Evolutionary conservation across 2,113 vertebrate species (phyloP).

Genomic region (Grallaria varia): DNA sequence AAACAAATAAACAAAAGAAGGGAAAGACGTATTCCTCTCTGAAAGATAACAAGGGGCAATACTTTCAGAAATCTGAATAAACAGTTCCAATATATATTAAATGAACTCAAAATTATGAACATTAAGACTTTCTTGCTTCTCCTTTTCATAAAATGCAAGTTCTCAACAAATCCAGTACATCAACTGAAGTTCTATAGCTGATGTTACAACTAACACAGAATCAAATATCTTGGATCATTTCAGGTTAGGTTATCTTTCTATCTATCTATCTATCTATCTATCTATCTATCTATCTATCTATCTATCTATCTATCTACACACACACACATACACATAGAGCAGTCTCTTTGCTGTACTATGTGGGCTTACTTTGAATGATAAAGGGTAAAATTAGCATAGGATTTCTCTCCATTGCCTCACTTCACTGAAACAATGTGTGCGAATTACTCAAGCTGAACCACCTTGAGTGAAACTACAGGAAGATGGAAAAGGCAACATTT

Average conservation of each 20-base stretch:
- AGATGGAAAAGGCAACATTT: background rate
- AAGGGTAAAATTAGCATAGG: background rate
- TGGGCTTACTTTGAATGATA: background rate
- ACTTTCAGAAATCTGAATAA: background rate
- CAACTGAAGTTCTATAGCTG: background rate
- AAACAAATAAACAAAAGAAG: background rate
- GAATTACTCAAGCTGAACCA: background rate
- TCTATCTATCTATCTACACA: background rate
- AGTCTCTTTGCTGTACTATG: background rate
- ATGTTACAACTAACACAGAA: background rate
- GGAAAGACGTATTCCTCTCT: background rate
- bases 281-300: background rate
- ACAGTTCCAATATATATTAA: background rate
- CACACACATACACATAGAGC: background rate
- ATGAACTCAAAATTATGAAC: rapidly evolving
- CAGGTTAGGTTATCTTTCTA: background rate
- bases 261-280: background rate
- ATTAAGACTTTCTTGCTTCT: background rate
- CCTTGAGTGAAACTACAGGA: background rate
- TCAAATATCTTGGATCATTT: background rate
- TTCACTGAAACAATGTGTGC: background rate
- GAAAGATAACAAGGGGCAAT: background rate
- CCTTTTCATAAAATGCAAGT: background rate
- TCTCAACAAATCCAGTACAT: background rate
- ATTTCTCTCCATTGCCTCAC: background rate